These are phyloP conservation scores for Bombus pyrosoma DNA, from an alignment of 1,140 invertebrate species.

Conservation along the genomic window DNA sequence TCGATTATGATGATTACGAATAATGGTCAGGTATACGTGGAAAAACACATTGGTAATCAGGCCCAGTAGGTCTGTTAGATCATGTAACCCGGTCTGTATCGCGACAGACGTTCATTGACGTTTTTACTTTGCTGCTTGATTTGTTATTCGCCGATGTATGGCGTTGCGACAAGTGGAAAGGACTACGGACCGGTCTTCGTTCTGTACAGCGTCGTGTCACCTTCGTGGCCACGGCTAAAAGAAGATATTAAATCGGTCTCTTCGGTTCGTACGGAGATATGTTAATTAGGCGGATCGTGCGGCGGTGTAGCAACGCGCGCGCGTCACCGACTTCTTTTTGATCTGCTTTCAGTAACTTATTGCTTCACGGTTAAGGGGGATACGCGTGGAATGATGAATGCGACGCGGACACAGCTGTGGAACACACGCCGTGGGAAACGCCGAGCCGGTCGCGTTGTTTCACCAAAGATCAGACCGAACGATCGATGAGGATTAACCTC, in stretches of 20 bases:
- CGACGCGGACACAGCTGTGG: not conserved
- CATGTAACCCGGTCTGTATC: slow-evolving; percentile 5
- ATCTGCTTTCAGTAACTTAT: slow-evolving; percentile 26
- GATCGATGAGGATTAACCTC: not conserved
- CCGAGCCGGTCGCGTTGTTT: not conserved
- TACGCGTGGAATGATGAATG: slow-evolving; percentile 32
- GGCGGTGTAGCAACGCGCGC: not conserved
- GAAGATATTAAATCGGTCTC: slow-evolving; percentile 50
- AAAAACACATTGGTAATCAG: slow-evolving; percentile 56
- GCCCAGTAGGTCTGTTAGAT: not conserved
- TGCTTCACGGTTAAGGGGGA: slow-evolving; percentile 32
- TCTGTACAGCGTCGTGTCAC: slow-evolving; percentile 19
- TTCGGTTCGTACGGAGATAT: slow-evolving; percentile 34
- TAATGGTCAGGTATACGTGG: not conserved
- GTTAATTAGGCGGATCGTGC: slow-evolving; percentile 38
- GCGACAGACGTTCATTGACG: slow-evolving; percentile 29
- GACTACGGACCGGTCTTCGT: slow-evolving; percentile 3
- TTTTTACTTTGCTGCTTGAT: slow-evolving; percentile 47
- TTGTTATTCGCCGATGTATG: slow-evolving; percentile 30
- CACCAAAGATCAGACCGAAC: not conserved
- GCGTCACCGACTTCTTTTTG: slow-evolving; percentile 26
- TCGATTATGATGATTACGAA: not conserved
- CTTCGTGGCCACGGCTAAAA: slow-evolving; percentile 17
- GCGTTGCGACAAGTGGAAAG: slow-evolving; percentile 30
- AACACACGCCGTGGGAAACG: slow-evolving; percentile 10